Percentiles rank a stretch among this genome's conserved stretches.
phyloP scores from a whole-genome alignment of 2,888 invertebrate species.

The Noctua janthina region DNA sequence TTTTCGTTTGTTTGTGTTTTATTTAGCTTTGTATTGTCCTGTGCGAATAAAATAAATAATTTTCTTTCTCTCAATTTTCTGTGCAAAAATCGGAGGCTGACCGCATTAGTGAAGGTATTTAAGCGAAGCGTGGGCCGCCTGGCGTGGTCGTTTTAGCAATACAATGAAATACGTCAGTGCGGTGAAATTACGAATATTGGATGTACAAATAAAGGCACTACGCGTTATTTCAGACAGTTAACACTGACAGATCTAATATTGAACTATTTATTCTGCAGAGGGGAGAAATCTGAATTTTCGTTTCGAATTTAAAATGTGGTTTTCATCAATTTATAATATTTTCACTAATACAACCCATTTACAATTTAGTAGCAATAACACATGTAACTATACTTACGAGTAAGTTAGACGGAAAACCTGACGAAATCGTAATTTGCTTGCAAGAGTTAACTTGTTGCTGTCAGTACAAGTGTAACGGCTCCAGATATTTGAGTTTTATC shows the following conservation, averaged over 20 bases:
- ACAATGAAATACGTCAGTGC: slow-evolving; percentile 9
- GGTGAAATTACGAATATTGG: slow-evolving; percentile 9
- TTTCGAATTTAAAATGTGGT: background rate
- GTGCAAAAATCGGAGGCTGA: background rate
- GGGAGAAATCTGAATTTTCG: background rate
- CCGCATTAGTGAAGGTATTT: background rate
- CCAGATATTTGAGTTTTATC: background rate
- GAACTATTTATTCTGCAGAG: background rate
- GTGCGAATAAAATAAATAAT: too few relatives aligned
- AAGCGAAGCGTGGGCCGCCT: background rate
- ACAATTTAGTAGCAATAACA: too few relatives aligned
- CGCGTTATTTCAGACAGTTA: background rate
- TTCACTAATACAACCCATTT: too few relatives aligned
- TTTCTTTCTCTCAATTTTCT: background rate
- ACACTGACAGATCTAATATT: slow-evolving; percentile 14
- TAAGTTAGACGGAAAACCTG: background rate
- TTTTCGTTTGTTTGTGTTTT: background rate
- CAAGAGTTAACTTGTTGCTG: background rate
- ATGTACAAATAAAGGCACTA: slow-evolving; percentile 2
- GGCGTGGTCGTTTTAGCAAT: background rate
- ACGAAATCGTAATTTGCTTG: background rate
- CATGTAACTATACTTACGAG: too few relatives aligned
- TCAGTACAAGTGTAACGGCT: background rate
- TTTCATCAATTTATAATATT: background rate
- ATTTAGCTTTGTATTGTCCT: background rate